These are phyloP conservation scores for Agrenia bidenticulata DNA, from an alignment of 2,888 invertebrate genomes.

Conservation along the genomic window DNA sequence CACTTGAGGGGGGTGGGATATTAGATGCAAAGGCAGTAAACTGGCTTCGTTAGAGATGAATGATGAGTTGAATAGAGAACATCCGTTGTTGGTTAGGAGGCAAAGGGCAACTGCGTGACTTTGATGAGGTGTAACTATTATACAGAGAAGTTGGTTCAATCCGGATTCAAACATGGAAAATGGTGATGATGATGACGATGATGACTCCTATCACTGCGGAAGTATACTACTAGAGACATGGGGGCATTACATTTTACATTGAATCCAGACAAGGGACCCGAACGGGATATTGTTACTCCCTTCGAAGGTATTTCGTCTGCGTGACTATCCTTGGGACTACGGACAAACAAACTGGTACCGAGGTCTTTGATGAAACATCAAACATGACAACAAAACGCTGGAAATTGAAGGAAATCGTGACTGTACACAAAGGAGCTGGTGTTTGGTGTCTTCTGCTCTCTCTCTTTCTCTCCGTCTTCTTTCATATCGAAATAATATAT, in stretches of 20 bases:
- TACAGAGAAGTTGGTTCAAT: not conserved
- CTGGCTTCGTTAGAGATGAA: constrained; percentile 38
- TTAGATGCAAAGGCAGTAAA: constrained; percentile 18
- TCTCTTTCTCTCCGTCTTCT: too few relatives aligned
- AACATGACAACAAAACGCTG: constrained; percentile 23
- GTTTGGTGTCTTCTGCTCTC: not conserved
- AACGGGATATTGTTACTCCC: too few relatives aligned
- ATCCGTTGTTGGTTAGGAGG: not conserved
- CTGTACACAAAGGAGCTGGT: constrained; percentile 38
- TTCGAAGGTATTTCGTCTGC: too few relatives aligned
- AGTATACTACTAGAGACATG: too few relatives aligned
- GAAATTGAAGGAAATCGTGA: constrained; percentile 34
- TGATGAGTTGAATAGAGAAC: constrained; percentile 27
- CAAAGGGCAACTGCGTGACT: constrained; percentile 25
- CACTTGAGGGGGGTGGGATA: too few relatives aligned
- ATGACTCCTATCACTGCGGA: too few relatives aligned
- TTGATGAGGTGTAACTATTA: constrained; percentile 26
- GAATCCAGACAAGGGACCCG: too few relatives aligned
- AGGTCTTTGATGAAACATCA: constrained; percentile 4
- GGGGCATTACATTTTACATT: too few relatives aligned
- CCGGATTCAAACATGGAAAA: not conserved
- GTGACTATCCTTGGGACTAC: too few relatives aligned
- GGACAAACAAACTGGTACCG: not conserved
- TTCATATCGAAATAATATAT: not conserved
- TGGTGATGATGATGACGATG: too few relatives aligned